Evolutionary conservation across 30 jellyfish, hydroid and myxozoan genomes (phyloP).

Genomic region (Pseudorhiza aurosa): DNA sequence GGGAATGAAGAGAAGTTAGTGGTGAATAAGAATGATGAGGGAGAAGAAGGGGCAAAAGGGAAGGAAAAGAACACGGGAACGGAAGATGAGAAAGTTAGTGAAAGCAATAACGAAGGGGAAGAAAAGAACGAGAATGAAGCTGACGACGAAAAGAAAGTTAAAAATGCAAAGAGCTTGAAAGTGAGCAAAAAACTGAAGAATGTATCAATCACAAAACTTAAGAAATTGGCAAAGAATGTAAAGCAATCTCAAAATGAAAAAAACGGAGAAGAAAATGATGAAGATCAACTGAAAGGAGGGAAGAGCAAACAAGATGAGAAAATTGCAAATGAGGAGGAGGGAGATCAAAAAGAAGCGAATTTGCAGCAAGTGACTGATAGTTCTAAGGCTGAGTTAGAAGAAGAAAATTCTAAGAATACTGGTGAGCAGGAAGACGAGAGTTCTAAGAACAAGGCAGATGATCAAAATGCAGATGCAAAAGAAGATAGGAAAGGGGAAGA

Average conservation of each 20-base stretch:
- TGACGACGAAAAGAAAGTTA: neutral
- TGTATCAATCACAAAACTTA: neutral
- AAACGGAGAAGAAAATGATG: neutral
- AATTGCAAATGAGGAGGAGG: neutral
- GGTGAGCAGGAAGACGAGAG: slow-evolving; percentile 8
- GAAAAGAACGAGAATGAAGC: slow-evolving; percentile 1
- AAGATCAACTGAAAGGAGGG: neutral
- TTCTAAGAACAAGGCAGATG: slow-evolving; percentile 16
- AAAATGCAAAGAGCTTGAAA: neutral
- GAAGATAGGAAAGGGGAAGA: slow-evolving; percentile 40
- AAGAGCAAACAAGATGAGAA: slow-evolving; percentile 5
- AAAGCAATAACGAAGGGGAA: slow-evolving; percentile 9
- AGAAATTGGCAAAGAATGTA: slow-evolving; percentile 1
- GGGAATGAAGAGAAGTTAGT: neutral
- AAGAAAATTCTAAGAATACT: neutral
- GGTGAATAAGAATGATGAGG: neutral
- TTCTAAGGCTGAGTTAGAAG: no score
- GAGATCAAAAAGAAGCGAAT: neutral
- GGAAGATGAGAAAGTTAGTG: neutral
- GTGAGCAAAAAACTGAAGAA: slow-evolving; percentile 22
- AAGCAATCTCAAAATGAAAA: slow-evolving; percentile 7
- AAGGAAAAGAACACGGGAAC: neutral
- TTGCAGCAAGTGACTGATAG: no score
- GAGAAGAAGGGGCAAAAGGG: neutral
- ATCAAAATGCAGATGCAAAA: neutral